These are phyloP conservation scores for Marronus borbonicus DNA, from an alignment of 2,888 invertebrate species.

Conservation along the genomic window DNA sequence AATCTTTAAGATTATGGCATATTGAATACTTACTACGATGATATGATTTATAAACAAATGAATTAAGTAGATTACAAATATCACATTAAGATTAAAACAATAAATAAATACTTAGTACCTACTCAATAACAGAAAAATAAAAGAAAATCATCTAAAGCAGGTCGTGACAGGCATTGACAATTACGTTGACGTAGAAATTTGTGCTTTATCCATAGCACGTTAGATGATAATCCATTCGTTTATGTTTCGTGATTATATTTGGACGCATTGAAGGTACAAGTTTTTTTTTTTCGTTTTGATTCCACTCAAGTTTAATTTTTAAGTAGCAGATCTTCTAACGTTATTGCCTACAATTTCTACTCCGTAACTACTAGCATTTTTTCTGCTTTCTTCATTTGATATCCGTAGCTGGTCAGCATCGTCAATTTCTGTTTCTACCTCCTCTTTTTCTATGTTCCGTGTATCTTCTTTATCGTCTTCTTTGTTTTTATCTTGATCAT, in stretches of 20 bases:
- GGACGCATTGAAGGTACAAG: neutral
- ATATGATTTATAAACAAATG: neutral
- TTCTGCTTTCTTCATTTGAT: constrained; percentile 51
- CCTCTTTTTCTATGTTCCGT: constrained; percentile 54
- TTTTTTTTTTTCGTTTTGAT: neutral
- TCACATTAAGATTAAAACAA: neutral
- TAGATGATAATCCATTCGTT: neutral
- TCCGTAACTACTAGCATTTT: constrained; percentile 20
- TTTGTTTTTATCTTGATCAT: constrained; percentile 53
- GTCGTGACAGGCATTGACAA: neutral
- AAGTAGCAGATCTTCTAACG: constrained; percentile 22
- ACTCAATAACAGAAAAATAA: neutral
- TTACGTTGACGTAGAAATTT: constrained; percentile 1
- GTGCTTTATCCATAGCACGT: neutral
- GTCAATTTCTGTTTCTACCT: constrained; percentile 55
- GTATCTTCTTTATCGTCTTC: constrained; percentile 58
- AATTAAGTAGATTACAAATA: neutral
- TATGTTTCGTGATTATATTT: neutral
- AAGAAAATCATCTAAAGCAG: too few relatives aligned
- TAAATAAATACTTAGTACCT: constrained; percentile 1
- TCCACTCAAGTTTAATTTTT: neutral
- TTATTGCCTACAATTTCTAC: constrained; percentile 34
- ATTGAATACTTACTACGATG: neutral
- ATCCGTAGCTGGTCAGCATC: constrained; percentile 57
- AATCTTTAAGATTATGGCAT: constrained; percentile 1